Evolutionary conservation across 2,797 vertebrate genomes (phyloP), one percentile per base, ranked within the genome.

Genomic region (Pempheris klunzingeri): DNA sequence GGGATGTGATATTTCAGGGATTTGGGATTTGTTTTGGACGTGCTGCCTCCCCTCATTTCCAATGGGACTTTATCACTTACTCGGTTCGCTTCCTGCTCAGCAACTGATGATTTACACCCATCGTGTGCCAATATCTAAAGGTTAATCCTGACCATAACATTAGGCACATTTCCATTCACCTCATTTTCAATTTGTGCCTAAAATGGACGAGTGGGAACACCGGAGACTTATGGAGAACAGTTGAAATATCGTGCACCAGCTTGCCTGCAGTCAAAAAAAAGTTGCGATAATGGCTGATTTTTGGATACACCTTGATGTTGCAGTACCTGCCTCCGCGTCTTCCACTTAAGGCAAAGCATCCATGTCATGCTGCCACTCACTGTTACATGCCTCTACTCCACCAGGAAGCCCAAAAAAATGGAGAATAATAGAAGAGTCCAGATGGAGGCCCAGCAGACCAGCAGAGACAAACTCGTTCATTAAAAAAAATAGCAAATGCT

Each of bases 1-100:
- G 77, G 79, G 78, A 89, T 77, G 83, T 74, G 84, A 89, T 85
- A 85, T 85, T 88, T 83, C 81, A 71, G 78, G 77, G 76, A 57
- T 84, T 71, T 20, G 39, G 77, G 83, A 80, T 88, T 84, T 79
- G 87, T 86, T 91, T 78, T 74, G 77, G 84, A 82, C 28, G 46
- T 24, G 41, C 58, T 64, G 69, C 77, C 57, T 88, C 54, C 58
- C 67, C 73, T 83, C 62, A 70, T 87, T 87, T 89, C 80, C 71
- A 81, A 13, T 18, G 68, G 69, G 78, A 82, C 65, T 65, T 46
- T 18, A 73, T 81, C 85, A 74, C 59, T 76, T 77, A 80, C 71
- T 66, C 41, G 74, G 54, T 81, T 88, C 58, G 53, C 71, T 86
- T 85, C 66, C 74, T 68, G 81, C 76, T 74, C 32, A 3, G 32